Conservation (phyloP, 2,113 vertebrate genomes). For the Spea multiplicata region DNA sequence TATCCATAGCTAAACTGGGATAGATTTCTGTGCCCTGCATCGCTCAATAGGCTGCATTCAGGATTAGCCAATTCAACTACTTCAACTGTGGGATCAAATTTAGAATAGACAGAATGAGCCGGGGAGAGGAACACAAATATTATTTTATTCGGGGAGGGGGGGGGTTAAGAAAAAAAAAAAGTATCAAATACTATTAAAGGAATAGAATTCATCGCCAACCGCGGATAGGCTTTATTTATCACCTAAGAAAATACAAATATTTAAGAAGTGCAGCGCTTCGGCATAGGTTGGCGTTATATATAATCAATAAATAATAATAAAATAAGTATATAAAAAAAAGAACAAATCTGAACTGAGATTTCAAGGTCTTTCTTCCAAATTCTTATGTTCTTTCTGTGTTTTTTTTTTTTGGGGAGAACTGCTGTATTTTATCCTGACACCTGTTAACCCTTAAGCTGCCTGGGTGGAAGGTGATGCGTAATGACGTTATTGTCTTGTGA, state of each 20-base stretch:
- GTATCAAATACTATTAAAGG: conserved; percentile 58
- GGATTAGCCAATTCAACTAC: conserved; percentile 67
- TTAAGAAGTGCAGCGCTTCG: too few species aligned
- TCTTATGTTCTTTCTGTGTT: too few species aligned
- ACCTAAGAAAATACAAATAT: neutral
- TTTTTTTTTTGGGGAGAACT: too few species aligned
- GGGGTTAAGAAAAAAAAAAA: conserved; percentile 60
- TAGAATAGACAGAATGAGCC: conserved; percentile 62
- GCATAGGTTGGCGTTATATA: too few species aligned
- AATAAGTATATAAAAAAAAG: too few species aligned
- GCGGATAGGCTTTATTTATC: neutral
- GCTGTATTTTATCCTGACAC: too few species aligned
- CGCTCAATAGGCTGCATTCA: conserved; percentile 72
- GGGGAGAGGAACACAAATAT: conserved; percentile 58
- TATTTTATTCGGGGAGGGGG: conserved; percentile 50
- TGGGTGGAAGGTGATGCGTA: too few species aligned
- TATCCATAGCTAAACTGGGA: conserved; percentile 86
- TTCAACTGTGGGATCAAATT: conserved; percentile 65
- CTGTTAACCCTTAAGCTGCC: too few species aligned
- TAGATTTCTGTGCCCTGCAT: conserved; percentile 75
- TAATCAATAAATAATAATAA: too few species aligned
- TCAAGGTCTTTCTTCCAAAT: too few species aligned
- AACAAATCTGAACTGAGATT: too few species aligned
- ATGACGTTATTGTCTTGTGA: too few species aligned
- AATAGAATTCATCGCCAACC: neutral